Evolutionary conservation across 1,140 invertebrate species (phyloP), one percentile per base, ranked within the genome.

Genomic region (Carposina sasakii): DNA sequence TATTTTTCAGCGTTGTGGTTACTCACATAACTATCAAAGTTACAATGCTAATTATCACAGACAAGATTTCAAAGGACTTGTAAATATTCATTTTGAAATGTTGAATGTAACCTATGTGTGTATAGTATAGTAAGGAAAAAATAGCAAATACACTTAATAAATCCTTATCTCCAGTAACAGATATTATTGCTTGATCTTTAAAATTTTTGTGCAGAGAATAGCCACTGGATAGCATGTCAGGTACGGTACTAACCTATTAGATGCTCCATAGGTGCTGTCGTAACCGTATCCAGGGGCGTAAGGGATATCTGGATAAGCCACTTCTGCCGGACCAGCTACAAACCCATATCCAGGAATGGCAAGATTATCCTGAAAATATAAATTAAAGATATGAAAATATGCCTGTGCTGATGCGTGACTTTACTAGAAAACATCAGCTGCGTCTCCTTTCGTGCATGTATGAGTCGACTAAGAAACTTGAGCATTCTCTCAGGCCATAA

Each of bases 271-370:
- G 17, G 59, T 67, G 33, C 53, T 36, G n/a, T 69, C 66, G 51
- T 81, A 81, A 8, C 56, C 52, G 37, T 83, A 83, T 0, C 67
- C 71, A 12, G 79, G 79, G 4, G 79, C 79, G 37, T 83, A 83
- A 0, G 76, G 72, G 17, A 83, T 58, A 57, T 81, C 77, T 15
- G 79, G 76, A 50, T 75, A 83, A 1, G 72, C 62, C 4, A 83
- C 68, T 61, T 83, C 76, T 16, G 58, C 52, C 16, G 67, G 68
- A 13, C 44, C 47, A 13, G 56, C 54, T 1, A 57, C 50, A 40
- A 62, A 76, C 3, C 52, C 65, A 48, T 68, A 76, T 6, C 45
- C 58, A 3, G 64, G 56, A 6, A 63, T 51, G 21, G 49, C 48
- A 15, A 59, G 28, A 34, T 70, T 68, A 42, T 78, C 76, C 79